Percentiles rank a stretch among this genome's conserved stretches.
phyloP scores from a whole-genome alignment of 2,888 invertebrate genomes.

The Clunio marinus region DNA sequence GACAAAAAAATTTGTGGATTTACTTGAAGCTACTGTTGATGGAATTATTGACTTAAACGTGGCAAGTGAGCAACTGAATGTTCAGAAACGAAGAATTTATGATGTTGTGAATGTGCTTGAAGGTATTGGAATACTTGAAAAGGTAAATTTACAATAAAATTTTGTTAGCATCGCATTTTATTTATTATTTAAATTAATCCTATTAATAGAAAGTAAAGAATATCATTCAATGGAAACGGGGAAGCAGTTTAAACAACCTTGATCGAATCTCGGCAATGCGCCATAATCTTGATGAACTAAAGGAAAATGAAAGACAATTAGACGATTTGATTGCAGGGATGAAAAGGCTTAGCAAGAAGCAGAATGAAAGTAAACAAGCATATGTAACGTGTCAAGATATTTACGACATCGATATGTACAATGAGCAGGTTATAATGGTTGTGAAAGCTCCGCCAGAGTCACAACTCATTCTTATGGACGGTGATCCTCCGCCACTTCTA shows the following conservation, averaged over 20 bases:
- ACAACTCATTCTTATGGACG: constrained; percentile 56
- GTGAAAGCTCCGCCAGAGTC: constrained; percentile 95
- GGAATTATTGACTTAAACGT: constrained; percentile 87
- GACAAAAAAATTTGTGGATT: constrained; percentile 89
- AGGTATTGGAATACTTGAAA: constrained; percentile 92
- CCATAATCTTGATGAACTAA: constrained; percentile 63
- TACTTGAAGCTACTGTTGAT: constrained; percentile 81
- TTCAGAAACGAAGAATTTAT: constrained; percentile 93
- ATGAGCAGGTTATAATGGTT: constrained; percentile 88
- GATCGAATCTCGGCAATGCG: constrained; percentile 49
- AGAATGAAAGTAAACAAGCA: constrained; percentile 55
- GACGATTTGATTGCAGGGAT: constrained; percentile 69
- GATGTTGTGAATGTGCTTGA: constrained; percentile 96
- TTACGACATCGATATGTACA: constrained; percentile 74
- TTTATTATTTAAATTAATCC: too few species aligned
- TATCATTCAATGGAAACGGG: constrained; percentile 94
- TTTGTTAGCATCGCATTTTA: neutral
- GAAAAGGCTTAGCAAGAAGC: constrained; percentile 44
- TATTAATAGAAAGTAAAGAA: constrained; percentile 87
- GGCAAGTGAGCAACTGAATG: constrained; percentile 82
- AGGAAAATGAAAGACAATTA: constrained; percentile 70
- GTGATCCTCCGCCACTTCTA: constrained; percentile 63
- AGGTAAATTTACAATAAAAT: constrained; percentile 46
- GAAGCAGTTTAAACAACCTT: constrained; percentile 49
- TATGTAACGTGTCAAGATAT: constrained; percentile 94